Evolutionary conservation across 2,888 invertebrate genomes (phyloP).

Genomic region (Epirrhoe tristata): DNA sequence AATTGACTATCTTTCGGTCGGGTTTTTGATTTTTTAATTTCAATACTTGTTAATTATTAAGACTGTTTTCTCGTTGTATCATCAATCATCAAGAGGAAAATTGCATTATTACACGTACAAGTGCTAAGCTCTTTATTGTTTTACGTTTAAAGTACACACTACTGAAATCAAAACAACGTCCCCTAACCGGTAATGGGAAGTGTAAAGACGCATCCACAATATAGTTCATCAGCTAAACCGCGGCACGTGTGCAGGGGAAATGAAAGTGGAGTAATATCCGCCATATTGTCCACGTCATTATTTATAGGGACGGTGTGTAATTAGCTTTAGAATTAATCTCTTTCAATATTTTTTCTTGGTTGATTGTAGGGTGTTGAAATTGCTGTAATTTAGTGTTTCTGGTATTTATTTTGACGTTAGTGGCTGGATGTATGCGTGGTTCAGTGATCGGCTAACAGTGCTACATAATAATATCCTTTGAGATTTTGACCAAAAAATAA

Average conservation of each 20-base stretch:
- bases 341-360: conserved; percentile 45
- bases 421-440: no score
- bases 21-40: no score
- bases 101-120: no score
- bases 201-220: conserved; percentile 6
- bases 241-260: conserved; percentile 44
- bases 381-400: conserved; percentile 13
- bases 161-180: neutral
- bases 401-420: conserved; percentile 7
- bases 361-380: conserved; percentile 31
- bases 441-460: no score
- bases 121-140: no score
- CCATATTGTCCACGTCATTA: conserved; percentile 62
- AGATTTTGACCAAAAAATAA: neutral
- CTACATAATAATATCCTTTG: no score
- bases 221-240: conserved; percentile 39
- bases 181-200: neutral
- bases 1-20: no score
- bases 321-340: conserved; percentile 60
- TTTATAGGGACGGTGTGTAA: conserved; percentile 56
- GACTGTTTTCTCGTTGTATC: no score
- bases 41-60: no score
- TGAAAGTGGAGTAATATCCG: conserved; percentile 32
- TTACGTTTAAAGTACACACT: neutral
- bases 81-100: no score